These are phyloP conservation scores for Chymomyza procnemis DNA, from an alignment of 2,888 invertebrate species.

Conservation along the genomic window DNA sequence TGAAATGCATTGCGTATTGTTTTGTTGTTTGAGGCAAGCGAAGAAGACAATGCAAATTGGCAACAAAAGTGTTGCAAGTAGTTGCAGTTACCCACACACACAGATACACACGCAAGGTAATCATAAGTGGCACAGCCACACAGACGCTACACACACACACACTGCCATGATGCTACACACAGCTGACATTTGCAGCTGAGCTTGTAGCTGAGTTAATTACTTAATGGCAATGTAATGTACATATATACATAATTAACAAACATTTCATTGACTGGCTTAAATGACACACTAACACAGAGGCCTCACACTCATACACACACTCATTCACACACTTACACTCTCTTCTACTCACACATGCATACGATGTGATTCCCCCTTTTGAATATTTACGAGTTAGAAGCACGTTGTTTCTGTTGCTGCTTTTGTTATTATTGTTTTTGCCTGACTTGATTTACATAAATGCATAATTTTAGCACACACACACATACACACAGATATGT, in stretches of 20 bases:
- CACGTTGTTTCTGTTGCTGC: constrained; percentile 9
- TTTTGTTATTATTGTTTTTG: constrained; percentile 3
- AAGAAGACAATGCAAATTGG: constrained; percentile 21
- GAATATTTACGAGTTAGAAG: constrained; percentile 46
- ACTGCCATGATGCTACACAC: background rate
- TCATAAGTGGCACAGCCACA: constrained; percentile 5
- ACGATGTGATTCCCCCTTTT: constrained; percentile 23
- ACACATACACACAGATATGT: constrained; percentile 12
- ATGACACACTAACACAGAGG: constrained; percentile 22
- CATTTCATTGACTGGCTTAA: constrained; percentile 63
- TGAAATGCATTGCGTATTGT: background rate
- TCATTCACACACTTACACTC: constrained; percentile 5
- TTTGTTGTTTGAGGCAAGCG: constrained; percentile 14
- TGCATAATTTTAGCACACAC: constrained; percentile 40
- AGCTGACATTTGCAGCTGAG: constrained; percentile 13
- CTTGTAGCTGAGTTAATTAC: constrained; percentile 60
- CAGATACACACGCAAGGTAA: constrained; percentile 1
- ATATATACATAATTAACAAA: constrained; percentile 63
- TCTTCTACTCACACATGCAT: background rate
- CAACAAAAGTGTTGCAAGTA: background rate
- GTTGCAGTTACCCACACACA: constrained; percentile 6
- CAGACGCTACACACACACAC: background rate
- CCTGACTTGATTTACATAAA: constrained; percentile 48
- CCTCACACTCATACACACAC: constrained; percentile 14
- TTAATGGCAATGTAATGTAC: constrained; percentile 65